Percentiles rank a stretch among this genome's conserved stretches.
These are phyloP conservation scores for Pandion haliaetus DNA, from an alignment of 2,113 vertebrate species.

Conservation along the genomic window DNA sequence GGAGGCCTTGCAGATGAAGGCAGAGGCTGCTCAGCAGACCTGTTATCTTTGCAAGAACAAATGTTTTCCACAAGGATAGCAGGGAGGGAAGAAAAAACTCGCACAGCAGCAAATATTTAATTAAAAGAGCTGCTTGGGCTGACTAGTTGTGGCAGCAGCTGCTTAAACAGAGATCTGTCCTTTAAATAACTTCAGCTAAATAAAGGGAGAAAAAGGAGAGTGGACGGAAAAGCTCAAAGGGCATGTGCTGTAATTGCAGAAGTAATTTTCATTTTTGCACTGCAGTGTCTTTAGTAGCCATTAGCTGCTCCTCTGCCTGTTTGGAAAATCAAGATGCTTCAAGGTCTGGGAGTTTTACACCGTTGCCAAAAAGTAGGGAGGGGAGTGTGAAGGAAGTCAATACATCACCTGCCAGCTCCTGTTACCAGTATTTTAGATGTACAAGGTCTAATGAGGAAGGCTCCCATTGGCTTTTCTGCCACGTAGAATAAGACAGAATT, in stretches of 20 bases:
- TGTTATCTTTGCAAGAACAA: slow-evolving; percentile 35
- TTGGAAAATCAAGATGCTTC: neutral
- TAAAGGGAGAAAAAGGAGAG: neutral
- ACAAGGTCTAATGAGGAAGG: neutral
- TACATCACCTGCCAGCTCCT: neutral
- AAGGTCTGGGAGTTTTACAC: neutral
- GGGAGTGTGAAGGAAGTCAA: neutral
- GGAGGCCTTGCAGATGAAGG: neutral
- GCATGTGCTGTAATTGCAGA: neutral
- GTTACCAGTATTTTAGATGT: rapidly evolving
- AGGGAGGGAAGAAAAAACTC: neutral
- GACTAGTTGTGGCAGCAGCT: slow-evolving; percentile 54
- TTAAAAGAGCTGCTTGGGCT: slow-evolving; percentile 46
- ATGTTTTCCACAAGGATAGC: neutral
- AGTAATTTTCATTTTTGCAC: neutral
- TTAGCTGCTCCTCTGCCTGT: neutral
- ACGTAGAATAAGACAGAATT: rapidly evolving
- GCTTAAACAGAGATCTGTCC: slow-evolving; percentile 66
- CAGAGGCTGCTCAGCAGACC: neutral
- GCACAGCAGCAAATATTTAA: slow-evolving; percentile 67
- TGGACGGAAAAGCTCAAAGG: slow-evolving; percentile 10
- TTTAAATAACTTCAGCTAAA: slow-evolving; percentile 59
- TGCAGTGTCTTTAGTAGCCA: neutral
- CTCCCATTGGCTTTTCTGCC: neutral
- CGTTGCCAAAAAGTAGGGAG: neutral